Base-by-base conservation (phyloP, 2,888 invertebrate species). In the Ochropleura plecta region DNA sequence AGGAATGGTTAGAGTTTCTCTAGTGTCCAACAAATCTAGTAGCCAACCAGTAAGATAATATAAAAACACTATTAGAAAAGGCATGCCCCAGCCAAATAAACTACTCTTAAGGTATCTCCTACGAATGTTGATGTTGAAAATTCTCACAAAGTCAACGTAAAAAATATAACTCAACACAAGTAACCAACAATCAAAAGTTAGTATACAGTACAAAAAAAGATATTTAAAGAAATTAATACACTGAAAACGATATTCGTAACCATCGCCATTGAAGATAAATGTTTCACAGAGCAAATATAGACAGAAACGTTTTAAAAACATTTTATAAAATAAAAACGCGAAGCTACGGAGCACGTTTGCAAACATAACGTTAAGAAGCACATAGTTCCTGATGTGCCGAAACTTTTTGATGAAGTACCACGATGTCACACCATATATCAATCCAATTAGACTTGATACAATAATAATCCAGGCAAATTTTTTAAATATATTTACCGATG, bases 261-360 rank as follows among this genome's bases (percentile, higher is more conserved):
- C 71, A 5, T 57, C 55, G 5, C 70, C 70, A 16, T 69, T 57
- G 55, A 57, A 72, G 20, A 72, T 48, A 55, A 55, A 68, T 7
- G 57, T 57, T 44, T 71, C 68, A 69, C 71, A 69, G n/a, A 72
- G 12, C 18, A 75, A 57, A 44, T 55, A 74, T 8, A 75, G 18
- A 57, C 70, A 69, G 12, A 69, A 72, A 9, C 20, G 16, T 71
- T 48, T 55, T 51, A 70, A 49, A 40, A 55, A 70, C 18, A 51
- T 30, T 42, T 70, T 70, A 18, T 70, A 68, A 40, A 71, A 71
- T 16, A 71, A 46, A 55, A 71, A 71, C 9, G 51, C 70, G 18
- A 70, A 64, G 44, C 57, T 59, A 46, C 63, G 63, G 6, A 63
- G 44, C 63, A 20, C 16, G 16, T 63, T 46, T 5, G 63, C 63